Evolutionary conservation across 2,797 vertebrate species (phyloP), one percentile per base, ranked within the genome.

Genomic region (Acropternis orthonyx): DNA sequence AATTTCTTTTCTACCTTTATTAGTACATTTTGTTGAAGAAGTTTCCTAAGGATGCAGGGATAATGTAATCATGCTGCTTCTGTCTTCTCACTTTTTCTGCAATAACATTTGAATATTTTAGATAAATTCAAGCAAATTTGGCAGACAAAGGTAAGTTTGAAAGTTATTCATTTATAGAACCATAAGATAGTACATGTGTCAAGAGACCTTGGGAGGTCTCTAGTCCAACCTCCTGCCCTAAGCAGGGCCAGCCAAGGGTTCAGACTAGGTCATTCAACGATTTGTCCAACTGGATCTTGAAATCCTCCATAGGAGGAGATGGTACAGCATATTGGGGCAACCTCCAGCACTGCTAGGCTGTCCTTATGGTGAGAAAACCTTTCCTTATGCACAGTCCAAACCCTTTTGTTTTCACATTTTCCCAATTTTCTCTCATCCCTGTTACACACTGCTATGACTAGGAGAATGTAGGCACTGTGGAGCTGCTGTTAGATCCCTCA

Each of bases 401-500:
- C 14, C 24, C 65, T 34, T 30, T 8, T 36, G 1, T 13, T 68
- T 68, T 59, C 22, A 16, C 16, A 12, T 89, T 73, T 69, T n/a
- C 4, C 21, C 4, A 73, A 14, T 73, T 76, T 37, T 32, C 23
- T 75, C 26, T 76, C 30, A 51, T 37, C 27, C 37, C 32, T 2
- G 2, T 66, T 62, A 44, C 18, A 34, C 14, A 3, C 16, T 3
- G 3, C 23, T 10, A 4, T 16, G 18, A 5, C 27, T 19, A 4
- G 44, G 41, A 27, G 77, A 58, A 7, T 7, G 3, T 4, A 28
- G 48, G 24, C 30, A 7, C 28, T 19, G 32, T 7, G 12, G 26
- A 72, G 27, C 27, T 85, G 72, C 49, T 58, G 19, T 56, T 82
- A 1, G 7, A 12, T 75, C 7, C 41, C 13, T 28, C 17, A 24